Percentiles rank a stretch among this genome's conserved stretches.
phyloP scores from a whole-genome alignment of 2,797 vertebrate genomes.

The Anableps anableps region DNA sequence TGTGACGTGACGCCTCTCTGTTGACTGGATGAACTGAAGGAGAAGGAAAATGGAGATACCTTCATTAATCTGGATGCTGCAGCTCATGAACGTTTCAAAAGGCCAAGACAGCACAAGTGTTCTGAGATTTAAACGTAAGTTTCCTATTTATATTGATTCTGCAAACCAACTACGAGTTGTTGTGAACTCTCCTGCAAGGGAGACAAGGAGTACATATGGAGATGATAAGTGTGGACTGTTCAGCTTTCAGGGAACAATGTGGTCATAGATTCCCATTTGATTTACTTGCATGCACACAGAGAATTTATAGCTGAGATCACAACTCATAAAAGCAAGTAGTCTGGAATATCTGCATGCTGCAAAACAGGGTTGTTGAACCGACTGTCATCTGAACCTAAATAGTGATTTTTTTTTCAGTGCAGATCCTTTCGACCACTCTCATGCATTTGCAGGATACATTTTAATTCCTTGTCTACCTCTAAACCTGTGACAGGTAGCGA shows the following conservation, averaged over 20 bases:
- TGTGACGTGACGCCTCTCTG: constrained; percentile 30
- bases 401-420: not conserved
- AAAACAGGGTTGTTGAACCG: not conserved
- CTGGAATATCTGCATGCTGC: not conserved
- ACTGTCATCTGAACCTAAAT: constrained; percentile 7
- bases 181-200: constrained; percentile 4
- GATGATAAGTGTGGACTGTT: constrained; percentile 41
- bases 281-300: constrained; percentile 20
- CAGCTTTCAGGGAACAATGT: constrained; percentile 32
- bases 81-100: constrained; percentile 47
- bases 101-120: constrained; percentile 31
- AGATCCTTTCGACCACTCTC: not conserved
- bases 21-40: constrained; percentile 44
- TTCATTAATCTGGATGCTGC: constrained; percentile 62
- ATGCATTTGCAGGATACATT: not conserved
- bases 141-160: not conserved
- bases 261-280: constrained; percentile 43
- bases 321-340: constrained; percentile 5
- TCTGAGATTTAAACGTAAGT: constrained; percentile 62
- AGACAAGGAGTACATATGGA: constrained; percentile 49
- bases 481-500: constrained; percentile 48
- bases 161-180: not conserved
- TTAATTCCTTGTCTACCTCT: constrained; percentile 1
- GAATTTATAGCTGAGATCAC: constrained; percentile 25
- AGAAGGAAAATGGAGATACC: constrained; percentile 62